Conservation (phyloP, 2,888 invertebrate species). For the Marasmarcha lunaedactyla region DNA sequence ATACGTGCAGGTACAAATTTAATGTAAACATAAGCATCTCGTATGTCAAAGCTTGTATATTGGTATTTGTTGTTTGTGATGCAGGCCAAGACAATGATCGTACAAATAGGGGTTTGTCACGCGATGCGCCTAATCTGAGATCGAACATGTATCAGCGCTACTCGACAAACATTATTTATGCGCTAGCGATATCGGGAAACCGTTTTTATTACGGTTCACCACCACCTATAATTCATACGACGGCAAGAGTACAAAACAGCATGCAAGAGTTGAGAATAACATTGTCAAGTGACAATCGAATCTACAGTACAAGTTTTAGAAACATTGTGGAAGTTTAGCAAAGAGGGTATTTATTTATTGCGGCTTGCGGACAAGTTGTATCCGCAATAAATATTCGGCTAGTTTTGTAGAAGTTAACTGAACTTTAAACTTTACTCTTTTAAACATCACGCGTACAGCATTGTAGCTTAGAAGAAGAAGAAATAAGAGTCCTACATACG, state of each 20-base stretch:
- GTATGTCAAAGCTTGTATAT: too few relatives aligned
- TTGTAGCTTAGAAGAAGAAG: too few relatives aligned
- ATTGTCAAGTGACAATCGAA: not conserved
- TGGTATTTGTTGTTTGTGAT: slow-evolving; percentile 18
- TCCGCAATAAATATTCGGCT: too few relatives aligned
- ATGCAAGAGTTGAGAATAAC: slow-evolving; percentile 1
- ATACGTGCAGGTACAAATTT: too few relatives aligned
- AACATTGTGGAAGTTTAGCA: too few relatives aligned
- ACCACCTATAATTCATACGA: slow-evolving; percentile 39
- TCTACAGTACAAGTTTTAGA: not conserved
- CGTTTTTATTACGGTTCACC: slow-evolving; percentile 39
- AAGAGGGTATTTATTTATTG: slow-evolving; percentile 1
- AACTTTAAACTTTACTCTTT: too few relatives aligned
- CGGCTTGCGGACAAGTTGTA: slow-evolving; percentile 28
- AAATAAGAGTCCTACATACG: too few relatives aligned
- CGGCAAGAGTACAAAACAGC: slow-evolving; percentile 4
- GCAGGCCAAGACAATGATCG: slow-evolving; percentile 58
- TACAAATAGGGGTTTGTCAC: slow-evolving; percentile 67
- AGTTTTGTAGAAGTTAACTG: too few relatives aligned
- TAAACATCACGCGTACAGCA: too few relatives aligned
- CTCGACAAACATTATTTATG: slow-evolving; percentile 59
- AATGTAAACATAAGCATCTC: too few relatives aligned
- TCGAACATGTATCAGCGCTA: slow-evolving; percentile 51
- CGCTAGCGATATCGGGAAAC: slow-evolving; percentile 46
- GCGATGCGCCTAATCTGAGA: slow-evolving; percentile 56